Conservation (phyloP, 1,140 invertebrate genomes). For the Drosophila obscura region DNA sequence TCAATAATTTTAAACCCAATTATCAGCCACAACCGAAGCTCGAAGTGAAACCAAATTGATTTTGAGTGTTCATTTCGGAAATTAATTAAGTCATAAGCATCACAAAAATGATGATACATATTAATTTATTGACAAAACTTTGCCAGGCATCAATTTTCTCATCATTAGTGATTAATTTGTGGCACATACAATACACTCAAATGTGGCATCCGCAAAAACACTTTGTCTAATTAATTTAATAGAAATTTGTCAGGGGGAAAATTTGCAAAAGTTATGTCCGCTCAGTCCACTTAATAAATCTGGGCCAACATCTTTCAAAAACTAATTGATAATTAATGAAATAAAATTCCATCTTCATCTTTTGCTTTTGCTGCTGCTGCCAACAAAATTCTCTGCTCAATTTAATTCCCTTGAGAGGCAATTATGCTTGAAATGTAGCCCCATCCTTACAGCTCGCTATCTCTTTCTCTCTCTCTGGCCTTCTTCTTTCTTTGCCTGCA, state of each 20-base stretch:
- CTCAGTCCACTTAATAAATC: constrained; percentile 64
- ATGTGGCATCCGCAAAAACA: constrained; percentile 36
- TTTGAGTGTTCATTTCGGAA: constrained; percentile 1
- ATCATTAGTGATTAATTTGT: constrained; percentile 45
- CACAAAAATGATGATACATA: constrained; percentile 19
- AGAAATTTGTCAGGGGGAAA: constrained; percentile 37
- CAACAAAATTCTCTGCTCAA: constrained; percentile 57
- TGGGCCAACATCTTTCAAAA: constrained; percentile 71
- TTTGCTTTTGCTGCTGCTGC: constrained; percentile 21
- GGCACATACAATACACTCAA: constrained; percentile 32
- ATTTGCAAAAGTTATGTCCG: constrained; percentile 47
- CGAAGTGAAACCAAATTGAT: constrained; percentile 8
- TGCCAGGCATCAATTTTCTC: constrained; percentile 27
- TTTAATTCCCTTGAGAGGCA: constrained; percentile 77
- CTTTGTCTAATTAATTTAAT: constrained; percentile 68
- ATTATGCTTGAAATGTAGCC: constrained; percentile 60
- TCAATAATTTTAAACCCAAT: constrained; percentile 18
- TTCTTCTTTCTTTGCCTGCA: constrained; percentile 35
- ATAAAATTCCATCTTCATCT: constrained; percentile 64
- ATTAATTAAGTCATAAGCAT: constrained; percentile 2
- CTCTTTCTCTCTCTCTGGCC: constrained; percentile 5
- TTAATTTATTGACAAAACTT: constrained; percentile 32
- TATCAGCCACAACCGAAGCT: constrained; percentile 2
- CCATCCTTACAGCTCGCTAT: constrained; percentile 1
- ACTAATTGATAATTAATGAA: constrained; percentile 83